Evolutionary conservation across 2,113 vertebrate species (phyloP).

Genomic region (Aramus guarauna): DNA sequence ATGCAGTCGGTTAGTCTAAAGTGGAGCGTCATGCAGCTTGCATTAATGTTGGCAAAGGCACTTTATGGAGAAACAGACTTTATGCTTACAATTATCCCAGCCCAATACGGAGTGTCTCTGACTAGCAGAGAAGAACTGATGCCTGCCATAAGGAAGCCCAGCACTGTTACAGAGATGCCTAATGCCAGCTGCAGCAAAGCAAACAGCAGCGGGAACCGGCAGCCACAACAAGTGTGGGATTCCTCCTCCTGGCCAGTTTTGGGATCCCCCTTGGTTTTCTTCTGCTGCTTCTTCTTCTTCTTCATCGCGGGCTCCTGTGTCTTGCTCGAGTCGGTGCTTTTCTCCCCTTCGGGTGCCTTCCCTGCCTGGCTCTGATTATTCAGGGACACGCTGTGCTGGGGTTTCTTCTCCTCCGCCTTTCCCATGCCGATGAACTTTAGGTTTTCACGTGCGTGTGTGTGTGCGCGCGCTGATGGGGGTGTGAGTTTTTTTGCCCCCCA

Average conservation of each 20-base stretch:
- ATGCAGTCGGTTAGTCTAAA: constrained; percentile 73
- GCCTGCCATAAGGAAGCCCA: constrained; percentile 92
- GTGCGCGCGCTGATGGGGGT: background rate
- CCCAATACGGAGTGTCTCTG: constrained; percentile 97
- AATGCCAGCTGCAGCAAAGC: constrained; percentile 90
- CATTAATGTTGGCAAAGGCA: constrained; percentile 64
- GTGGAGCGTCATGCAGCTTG: constrained; percentile 65
- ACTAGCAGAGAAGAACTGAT: constrained; percentile 88
- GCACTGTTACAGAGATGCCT: constrained; percentile 80
- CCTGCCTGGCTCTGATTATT: constrained; percentile 43
- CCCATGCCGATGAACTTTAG: constrained; percentile 49
- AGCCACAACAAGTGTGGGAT: constrained; percentile 83
- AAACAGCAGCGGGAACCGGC: constrained; percentile 91
- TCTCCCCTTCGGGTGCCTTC: background rate
- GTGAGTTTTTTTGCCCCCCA: background rate
- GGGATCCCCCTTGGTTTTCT: constrained; percentile 65
- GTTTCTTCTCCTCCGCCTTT: constrained; percentile 56
- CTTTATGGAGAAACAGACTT: constrained; percentile 51
- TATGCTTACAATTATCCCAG: constrained; percentile 96
- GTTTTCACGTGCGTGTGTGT: background rate
- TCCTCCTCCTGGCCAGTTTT: constrained; percentile 70
- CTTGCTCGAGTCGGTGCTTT: constrained; percentile 36
- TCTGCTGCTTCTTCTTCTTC: constrained; percentile 42
- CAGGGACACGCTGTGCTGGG: background rate
- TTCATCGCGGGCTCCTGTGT: background rate